Evolutionary conservation across 53 echinoderm and acorn worm species (phyloP).

Genomic region (Holothuria leucospilota): DNA sequence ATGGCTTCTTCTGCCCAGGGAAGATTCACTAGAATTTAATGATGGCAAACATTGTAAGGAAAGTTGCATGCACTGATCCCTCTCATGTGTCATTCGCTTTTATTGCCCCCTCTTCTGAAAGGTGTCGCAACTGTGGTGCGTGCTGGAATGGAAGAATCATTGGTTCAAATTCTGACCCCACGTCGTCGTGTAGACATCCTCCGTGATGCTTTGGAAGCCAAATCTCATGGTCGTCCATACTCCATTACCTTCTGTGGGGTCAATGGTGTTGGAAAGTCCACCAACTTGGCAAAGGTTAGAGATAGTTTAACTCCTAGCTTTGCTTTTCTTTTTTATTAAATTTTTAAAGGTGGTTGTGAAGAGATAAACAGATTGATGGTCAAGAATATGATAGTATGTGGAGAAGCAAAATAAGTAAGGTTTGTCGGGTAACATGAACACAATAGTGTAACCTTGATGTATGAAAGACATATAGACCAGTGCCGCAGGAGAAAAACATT

Average conservation of each 20-base stretch:
- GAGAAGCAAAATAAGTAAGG: too few species aligned
- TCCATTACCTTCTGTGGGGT: conserved; percentile 97
- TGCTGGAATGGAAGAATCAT: conserved; percentile 86
- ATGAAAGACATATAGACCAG: too few species aligned
- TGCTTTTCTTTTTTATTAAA: too few species aligned
- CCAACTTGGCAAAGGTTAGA: conserved; percentile 95
- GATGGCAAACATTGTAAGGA: too few species aligned
- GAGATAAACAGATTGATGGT: too few species aligned
- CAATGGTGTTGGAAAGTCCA: conserved; percentile 98
- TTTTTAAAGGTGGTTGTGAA: too few species aligned
- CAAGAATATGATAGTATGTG: too few species aligned
- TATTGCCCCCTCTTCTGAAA: conserved; percentile 8
- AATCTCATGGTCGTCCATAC: conserved; percentile 80
- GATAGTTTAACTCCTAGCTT: too few species aligned
- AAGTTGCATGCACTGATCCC: background rate
- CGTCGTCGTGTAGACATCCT: conserved; percentile 96
- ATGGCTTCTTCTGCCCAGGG: background rate
- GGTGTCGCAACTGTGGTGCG: conserved; percentile 92
- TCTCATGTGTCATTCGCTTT: background rate
- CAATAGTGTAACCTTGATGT: too few species aligned
- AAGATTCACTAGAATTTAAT: too few species aligned
- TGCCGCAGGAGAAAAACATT: too few species aligned
- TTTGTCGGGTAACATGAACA: too few species aligned
- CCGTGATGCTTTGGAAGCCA: conserved; percentile 86
- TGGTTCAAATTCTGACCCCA: conserved; percentile 96